Evolutionary conservation across 2,888 invertebrate genomes (phyloP).

Genomic region (Branchellion lobata): DNA sequence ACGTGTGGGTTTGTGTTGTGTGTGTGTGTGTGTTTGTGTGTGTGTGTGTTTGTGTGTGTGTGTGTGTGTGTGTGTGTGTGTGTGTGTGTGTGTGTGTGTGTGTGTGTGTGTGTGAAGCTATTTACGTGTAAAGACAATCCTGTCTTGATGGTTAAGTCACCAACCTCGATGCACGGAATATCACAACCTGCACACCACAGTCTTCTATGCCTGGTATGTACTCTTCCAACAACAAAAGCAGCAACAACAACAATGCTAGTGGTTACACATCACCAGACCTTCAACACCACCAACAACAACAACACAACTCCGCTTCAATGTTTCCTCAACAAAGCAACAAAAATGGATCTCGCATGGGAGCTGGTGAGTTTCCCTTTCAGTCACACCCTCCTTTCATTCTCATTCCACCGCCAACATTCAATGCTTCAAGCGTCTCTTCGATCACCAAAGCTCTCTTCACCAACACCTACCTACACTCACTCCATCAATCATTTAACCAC

Average conservation of each 20-base stretch:
- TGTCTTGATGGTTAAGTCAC: neutral
- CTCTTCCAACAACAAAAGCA: neutral
- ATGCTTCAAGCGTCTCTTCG: too few species aligned
- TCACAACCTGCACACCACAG: neutral
- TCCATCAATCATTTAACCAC: too few species aligned
- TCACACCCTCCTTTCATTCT: neutral
- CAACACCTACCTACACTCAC: too few species aligned
- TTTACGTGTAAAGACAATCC: neutral
- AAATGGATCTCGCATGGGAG: constrained; percentile 34
- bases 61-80: constrained; percentile 4
- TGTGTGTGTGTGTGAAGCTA: neutral
- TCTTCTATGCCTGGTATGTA: neutral
- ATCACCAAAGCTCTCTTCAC: too few species aligned
- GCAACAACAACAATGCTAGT: neutral
- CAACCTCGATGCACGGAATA: neutral
- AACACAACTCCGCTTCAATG: neutral
- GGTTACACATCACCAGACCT: constrained; percentile 25
- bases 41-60: neutral
- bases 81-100: neutral
- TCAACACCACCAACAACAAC: constrained; percentile 34
- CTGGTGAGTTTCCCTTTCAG: neutral
- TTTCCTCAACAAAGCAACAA: constrained; percentile 13
- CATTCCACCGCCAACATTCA: too few species aligned
- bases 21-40: neutral
- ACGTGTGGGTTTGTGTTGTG: neutral